phyloP scores from a whole-genome alignment of 2,797 vertebrate species.

The Mormyrus hasselquistii region DNA sequence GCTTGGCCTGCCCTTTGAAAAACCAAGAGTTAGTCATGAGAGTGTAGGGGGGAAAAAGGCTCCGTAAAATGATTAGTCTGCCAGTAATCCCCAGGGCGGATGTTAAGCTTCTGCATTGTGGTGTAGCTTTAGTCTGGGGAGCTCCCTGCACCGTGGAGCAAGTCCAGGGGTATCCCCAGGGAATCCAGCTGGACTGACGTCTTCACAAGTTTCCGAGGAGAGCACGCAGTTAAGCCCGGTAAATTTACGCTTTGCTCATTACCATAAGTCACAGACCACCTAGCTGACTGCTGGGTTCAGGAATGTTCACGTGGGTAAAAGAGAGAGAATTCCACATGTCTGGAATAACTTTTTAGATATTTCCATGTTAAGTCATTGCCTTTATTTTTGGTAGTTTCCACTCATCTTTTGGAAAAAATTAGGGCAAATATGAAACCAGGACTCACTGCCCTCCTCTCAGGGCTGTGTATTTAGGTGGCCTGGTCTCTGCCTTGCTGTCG shows the following conservation, averaged over 20 bases:
- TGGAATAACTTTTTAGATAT: background rate
- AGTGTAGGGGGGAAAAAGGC: constrained; percentile 4
- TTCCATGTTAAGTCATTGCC: background rate
- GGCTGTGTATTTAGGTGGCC: constrained; percentile 22
- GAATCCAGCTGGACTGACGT: background rate
- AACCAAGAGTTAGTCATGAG: background rate
- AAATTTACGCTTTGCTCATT: background rate
- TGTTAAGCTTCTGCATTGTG: background rate
- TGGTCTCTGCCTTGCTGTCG: constrained; percentile 18
- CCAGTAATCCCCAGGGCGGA: background rate
- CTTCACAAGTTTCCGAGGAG: background rate
- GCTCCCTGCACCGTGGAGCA: background rate
- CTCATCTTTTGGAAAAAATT: background rate
- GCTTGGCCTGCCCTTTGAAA: background rate
- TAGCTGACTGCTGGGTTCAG: background rate
- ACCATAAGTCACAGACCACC: background rate
- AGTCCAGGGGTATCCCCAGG: background rate
- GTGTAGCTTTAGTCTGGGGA: background rate
- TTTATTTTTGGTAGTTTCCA: background rate
- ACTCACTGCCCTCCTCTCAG: background rate
- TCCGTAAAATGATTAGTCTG: background rate
- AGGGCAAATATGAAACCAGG: background rate
- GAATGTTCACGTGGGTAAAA: background rate
- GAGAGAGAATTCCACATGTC: background rate
- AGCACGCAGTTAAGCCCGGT: background rate